Conservation (phyloP, 2,888 invertebrate species). For the Drosophila ezoana region DNA sequence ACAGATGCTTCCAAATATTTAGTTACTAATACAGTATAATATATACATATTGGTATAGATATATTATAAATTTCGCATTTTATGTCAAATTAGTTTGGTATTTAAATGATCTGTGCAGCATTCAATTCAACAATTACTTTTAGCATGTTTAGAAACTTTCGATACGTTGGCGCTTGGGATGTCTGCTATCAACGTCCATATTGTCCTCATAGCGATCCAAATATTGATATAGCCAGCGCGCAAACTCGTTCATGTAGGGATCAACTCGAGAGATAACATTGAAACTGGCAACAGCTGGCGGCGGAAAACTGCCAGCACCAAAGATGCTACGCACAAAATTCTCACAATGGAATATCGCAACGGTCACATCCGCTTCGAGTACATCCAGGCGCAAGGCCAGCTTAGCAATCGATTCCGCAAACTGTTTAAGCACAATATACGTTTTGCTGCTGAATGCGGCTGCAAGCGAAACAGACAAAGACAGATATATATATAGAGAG, state of each 20-base stretch:
- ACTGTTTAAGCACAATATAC: constrained; percentile 77
- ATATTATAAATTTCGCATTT: not conserved
- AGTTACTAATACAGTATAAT: not conserved
- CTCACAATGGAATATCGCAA: constrained; percentile 82
- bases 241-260: constrained; percentile 74
- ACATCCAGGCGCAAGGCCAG: constrained; percentile 80
- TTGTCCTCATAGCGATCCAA: constrained; percentile 59
- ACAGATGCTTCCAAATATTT: not conserved
- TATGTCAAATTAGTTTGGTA: not conserved
- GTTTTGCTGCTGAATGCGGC: constrained; percentile 82
- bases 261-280: constrained; percentile 78
- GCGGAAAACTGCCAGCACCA: constrained; percentile 65
- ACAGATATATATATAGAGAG: not conserved
- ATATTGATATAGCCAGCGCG: constrained; percentile 77
- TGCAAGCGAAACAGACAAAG: constrained; percentile 40
- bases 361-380: constrained; percentile 76
- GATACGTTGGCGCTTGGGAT: constrained; percentile 22
- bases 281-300: constrained; percentile 70
- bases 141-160: not conserved
- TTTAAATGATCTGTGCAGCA: not conserved
- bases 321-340: constrained; percentile 76
- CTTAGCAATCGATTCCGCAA: constrained; percentile 84
- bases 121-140: not conserved
- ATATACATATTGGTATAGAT: constrained; percentile 1
- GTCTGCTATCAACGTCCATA: not conserved